Evolutionary conservation across 2,113 vertebrate species (phyloP), one percentile per base, ranked within the genome.

Genomic region (Zapornia atra): DNA sequence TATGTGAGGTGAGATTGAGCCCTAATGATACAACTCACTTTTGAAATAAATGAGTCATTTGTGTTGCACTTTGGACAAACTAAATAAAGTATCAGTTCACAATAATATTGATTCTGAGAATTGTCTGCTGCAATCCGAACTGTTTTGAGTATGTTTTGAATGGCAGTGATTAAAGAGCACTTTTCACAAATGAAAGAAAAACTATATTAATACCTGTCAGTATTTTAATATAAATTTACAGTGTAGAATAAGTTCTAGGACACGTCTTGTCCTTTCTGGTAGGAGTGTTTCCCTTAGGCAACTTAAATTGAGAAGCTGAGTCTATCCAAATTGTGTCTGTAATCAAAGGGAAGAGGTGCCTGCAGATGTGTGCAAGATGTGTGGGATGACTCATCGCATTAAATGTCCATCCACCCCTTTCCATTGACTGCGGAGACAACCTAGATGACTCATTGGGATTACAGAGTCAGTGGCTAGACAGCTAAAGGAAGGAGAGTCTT

Each of bases 371-470:
- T 90, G 76, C 73, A 50, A 86, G 11, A 54, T 66, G 31, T 34
- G 66, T 51, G 60, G 81, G 48, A 50, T 97, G 93, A 95, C 56
- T 96, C 89, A 94, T 40, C 4, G 0, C 12, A 28, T 72, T 87
- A 68, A 87, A 78, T 44, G 77, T 71, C 48, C 77, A 33, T 71
- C 48, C 77, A 33, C 56, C 73, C 48, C 69, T 91, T 95, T 84
- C 36, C 69, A n/a, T n/a, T 86, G 77, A 28, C 69, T 84, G 61
- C 83, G 60, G 91, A 75, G 64, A 77, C 65, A 87, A 36, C 48
- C 53, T 44, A 21, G 81, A 69, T 92, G 91, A 96, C 73, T 94
- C 95, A 92, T 44, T 96, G n/a, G 77, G 51, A 68, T 95, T 82
- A 79, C 64, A 34, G 12, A 90, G 78, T 46, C 65, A 72, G 10